Conservation (phyloP, 2,113 vertebrate genomes). For the Ibidorhyncha struthersii region DNA sequence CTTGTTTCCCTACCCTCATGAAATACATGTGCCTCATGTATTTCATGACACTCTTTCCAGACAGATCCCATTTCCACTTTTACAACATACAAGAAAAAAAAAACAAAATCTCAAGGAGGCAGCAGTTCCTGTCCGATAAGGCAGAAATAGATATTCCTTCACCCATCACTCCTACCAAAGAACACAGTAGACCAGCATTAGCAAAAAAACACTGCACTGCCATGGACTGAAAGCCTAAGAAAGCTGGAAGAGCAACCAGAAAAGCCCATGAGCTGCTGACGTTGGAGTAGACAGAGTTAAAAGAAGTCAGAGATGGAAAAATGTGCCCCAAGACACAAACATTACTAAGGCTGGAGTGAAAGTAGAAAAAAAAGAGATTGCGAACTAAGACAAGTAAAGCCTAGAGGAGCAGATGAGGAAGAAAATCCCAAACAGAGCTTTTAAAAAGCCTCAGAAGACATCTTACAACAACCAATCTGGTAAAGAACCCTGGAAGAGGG, state of each 20-base stretch:
- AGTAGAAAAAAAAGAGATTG: neutral
- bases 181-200: neutral
- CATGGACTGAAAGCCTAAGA: neutral
- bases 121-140: neutral
- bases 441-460: neutral
- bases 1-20: neutral
- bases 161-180: neutral
- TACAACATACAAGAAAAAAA: neutral
- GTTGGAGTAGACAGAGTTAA: neutral
- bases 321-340: neutral
- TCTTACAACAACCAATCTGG: neutral
- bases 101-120: neutral
- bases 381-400: neutral
- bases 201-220: rapidly evolving
- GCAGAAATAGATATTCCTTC: neutral
- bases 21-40: neutral
- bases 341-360: neutral
- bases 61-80: neutral
- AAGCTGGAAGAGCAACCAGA: neutral
- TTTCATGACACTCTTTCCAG: neutral
- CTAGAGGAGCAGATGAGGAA: neutral
- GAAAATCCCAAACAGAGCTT: neutral
- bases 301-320: neutral
- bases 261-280: neutral
- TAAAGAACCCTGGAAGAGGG: neutral